These are phyloP conservation scores for Eurystomus gularis DNA, from an alignment of 2,113 vertebrate species.

Conservation along the genomic window DNA sequence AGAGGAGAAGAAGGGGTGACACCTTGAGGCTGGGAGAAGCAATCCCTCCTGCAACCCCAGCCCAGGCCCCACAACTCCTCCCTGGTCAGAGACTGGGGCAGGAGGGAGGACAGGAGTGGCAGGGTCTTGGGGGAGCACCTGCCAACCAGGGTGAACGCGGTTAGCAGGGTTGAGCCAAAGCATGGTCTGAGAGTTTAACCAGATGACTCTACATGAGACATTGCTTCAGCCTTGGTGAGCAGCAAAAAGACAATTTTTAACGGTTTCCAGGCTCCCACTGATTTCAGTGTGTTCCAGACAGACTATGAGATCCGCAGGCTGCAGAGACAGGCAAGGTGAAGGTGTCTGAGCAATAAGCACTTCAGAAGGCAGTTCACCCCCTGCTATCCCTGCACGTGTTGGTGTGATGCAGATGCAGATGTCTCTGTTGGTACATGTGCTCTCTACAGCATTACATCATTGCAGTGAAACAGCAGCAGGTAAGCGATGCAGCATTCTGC, in stretches of 20 bases:
- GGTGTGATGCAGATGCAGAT: background rate
- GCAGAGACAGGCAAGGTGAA: background rate
- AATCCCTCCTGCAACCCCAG: background rate
- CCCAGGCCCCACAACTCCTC: background rate
- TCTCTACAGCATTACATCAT: background rate
- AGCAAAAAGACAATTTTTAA: background rate
- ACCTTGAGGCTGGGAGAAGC: background rate
- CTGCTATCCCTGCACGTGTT: background rate
- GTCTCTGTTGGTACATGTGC: background rate
- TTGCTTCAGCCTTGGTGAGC: background rate
- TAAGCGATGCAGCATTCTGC: constrained; percentile 1
- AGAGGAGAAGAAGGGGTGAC: background rate
- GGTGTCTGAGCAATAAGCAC: background rate
- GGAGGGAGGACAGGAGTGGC: background rate
- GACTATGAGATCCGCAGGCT: background rate
- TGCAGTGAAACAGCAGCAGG: background rate
- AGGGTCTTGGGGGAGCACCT: too few relatives aligned
- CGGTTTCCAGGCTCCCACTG: background rate
- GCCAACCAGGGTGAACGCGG: accelerated
- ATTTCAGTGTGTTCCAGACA: background rate
- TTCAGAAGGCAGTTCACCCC: background rate
- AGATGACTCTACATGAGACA: accelerated
- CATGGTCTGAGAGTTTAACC: background rate
- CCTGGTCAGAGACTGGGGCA: accelerated
- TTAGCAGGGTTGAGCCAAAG: background rate